Conservation (phyloP, 23 tunicate species). For the Oikopleura vanhoeffeni region DNA sequence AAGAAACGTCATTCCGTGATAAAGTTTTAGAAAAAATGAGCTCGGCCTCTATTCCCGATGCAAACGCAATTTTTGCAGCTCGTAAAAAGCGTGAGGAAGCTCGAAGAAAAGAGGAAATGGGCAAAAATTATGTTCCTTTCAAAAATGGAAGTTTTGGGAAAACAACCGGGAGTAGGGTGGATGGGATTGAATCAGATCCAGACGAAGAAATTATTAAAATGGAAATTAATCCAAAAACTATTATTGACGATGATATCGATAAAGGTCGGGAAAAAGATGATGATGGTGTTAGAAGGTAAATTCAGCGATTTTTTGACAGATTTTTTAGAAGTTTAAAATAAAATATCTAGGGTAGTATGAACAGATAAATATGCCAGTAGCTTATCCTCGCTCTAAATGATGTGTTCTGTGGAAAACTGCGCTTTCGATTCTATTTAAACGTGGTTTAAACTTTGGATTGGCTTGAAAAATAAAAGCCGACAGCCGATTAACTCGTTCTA, state of each 20-base stretch:
- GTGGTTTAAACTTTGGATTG: too few relatives aligned
- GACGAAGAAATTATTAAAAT: background rate
- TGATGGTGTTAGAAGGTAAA: background rate
- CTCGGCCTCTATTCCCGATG: background rate
- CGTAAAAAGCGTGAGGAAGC: slow-evolving; percentile 3
- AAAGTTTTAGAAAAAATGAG: background rate
- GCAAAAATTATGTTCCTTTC: background rate
- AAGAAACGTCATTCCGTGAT: background rate
- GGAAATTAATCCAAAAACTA: background rate
- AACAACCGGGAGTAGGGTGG: background rate
- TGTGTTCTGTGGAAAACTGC: too few relatives aligned
- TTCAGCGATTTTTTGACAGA: too few relatives aligned
- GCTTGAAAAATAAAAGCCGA: too few relatives aligned
- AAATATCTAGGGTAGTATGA: too few relatives aligned
- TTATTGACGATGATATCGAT: background rate
- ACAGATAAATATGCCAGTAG: too few relatives aligned
- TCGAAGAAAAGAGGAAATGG: background rate
- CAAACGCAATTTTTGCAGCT: background rate
- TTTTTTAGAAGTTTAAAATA: too few relatives aligned
- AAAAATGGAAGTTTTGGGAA: background rate
- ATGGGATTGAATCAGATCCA: background rate
- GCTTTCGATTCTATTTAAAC: too few relatives aligned
- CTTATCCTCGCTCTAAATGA: too few relatives aligned
- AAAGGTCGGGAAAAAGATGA: background rate
- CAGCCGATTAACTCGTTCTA: too few relatives aligned